Evolutionary conservation across 1,140 invertebrate species (phyloP), one percentile per base, ranked within the genome.

Genomic region (Tetranychus urticae): DNA sequence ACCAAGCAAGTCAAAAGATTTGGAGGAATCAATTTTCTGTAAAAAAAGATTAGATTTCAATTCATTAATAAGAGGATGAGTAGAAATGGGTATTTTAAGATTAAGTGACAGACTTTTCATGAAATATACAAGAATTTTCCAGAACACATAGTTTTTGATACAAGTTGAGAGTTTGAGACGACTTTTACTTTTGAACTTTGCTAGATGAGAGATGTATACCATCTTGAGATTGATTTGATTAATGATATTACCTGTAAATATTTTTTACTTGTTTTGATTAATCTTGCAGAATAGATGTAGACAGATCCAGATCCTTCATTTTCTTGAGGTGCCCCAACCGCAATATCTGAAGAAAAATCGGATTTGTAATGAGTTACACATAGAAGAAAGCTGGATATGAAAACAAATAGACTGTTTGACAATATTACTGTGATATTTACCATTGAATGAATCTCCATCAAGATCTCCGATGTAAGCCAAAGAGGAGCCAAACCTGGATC

Each of bases 251-350:
- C 80, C 74, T 89, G 87, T 52, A 84, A 82, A 2, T 84, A 83
- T 70, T 82, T 80, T 6, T 71, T 70, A 54, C 81, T 79, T 1
- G 90, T 74, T 1, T 86, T 86, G 65, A 80, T 77, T 55, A 14
- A 12, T 10, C 63, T 63, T 6, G 62, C 63, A 66, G 72, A 71
- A 67, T 76, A 79, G 57, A 79, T 76, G 65, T 78, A 79, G 0
- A 79, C 71, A 10, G 74, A 71, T 14, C 76, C 76, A 55, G 65
- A 70, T 59, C 69, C 63, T 33, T 52, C 42, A 50, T 58, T 39
- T 57, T 57, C 56, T 68, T 76, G 79, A 1, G 77, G 78, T 13
- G 78, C 77, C 12, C 77, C 77, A 57, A 78, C 70, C 10, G 69
- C 74, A 39, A 76, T 65, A 67, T 76, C 75, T 77, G 12, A 42